phyloP scores from a whole-genome alignment of 2,888 invertebrate species.

The Hipparchia sbordonii region DNA sequence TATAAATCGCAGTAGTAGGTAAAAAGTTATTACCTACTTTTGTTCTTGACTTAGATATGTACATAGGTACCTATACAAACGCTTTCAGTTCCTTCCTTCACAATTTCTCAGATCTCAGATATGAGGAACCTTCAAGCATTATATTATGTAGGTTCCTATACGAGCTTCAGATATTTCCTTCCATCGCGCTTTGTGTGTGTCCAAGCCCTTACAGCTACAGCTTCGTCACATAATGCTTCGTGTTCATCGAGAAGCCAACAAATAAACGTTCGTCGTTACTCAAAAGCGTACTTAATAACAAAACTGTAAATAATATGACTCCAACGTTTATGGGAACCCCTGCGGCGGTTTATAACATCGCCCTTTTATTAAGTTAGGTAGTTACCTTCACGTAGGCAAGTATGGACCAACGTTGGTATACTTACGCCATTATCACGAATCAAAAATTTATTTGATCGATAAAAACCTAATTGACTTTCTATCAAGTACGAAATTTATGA shows the following conservation, averaged over 20 bases:
- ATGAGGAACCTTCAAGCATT: too few relatives aligned
- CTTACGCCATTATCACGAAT: background rate
- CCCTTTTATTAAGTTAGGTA: background rate
- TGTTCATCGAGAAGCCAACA: slow-evolving; percentile 49
- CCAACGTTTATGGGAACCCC: slow-evolving; percentile 25
- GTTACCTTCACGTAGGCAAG: background rate
- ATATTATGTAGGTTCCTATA: too few relatives aligned
- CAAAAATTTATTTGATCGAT: background rate
- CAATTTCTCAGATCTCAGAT: too few relatives aligned
- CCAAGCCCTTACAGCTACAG: background rate
- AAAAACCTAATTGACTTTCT: background rate
- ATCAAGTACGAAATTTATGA: background rate
- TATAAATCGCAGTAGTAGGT: too few relatives aligned
- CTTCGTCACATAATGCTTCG: slow-evolving; percentile 38
- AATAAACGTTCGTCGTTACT: slow-evolving; percentile 48
- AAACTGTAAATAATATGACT: slow-evolving; percentile 32
- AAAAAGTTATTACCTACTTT: too few relatives aligned
- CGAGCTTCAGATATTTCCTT: background rate
- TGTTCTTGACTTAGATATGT: too few relatives aligned
- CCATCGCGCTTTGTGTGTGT: background rate
- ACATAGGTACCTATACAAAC: too few relatives aligned
- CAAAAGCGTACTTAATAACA: slow-evolving; percentile 35
- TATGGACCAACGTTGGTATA: background rate
- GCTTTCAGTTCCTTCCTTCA: too few relatives aligned
- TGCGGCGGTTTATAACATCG: slow-evolving; percentile 29